Evolutionary conservation across 2,797 vertebrate genomes (phyloP), one percentile per base, ranked within the genome.

Genomic region (Acomys russatus): DNA sequence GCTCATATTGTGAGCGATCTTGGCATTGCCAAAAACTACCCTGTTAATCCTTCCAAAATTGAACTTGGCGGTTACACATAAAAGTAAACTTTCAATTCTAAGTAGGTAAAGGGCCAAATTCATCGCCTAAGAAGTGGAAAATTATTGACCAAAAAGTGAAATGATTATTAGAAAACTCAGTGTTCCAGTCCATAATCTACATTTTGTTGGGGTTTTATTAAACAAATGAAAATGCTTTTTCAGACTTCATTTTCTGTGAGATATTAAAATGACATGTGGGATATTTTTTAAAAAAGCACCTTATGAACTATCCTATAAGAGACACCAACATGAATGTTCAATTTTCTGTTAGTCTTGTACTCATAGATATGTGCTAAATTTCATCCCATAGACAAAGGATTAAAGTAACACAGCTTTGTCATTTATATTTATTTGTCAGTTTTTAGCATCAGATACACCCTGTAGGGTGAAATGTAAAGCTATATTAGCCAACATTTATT

Each of bases 171-270:
- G 61, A 89, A 96, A 95, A 84, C 22, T 87, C n/a, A 77, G 15
- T 1, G 1, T 38, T 44, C 61, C 8, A 80, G 35, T 28, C 56
- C 15, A 82, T 20, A 90, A 92, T 54, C 12, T 66, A 73, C 22
- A 74, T 92, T 97, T 66, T 85, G 4, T 77, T n/a, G 61, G 14
- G 4, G 14, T 88, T 71, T 86, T 93, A n/a, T 85, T 85, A 88
- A 22, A 78, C 76, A 96, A 90, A 95, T 93, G 35, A 84, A 97
- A 97, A 95, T 49, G 73, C 84, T 93, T 66, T 85, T 49, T 23
- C 35, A 79, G 11, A 49, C 51, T 88, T 95, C 78, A 93, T 91
- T 92, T 96, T 86, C 84, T 92, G 33, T 92, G 74, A 93, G 77
- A 73, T 66, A 90, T n/a, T 90, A 79, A 95, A 91, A 83, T 88